These are phyloP conservation scores for Mobula birostris DNA, from an alignment of 2,113 vertebrate genomes.

Conservation along the genomic window DNA sequence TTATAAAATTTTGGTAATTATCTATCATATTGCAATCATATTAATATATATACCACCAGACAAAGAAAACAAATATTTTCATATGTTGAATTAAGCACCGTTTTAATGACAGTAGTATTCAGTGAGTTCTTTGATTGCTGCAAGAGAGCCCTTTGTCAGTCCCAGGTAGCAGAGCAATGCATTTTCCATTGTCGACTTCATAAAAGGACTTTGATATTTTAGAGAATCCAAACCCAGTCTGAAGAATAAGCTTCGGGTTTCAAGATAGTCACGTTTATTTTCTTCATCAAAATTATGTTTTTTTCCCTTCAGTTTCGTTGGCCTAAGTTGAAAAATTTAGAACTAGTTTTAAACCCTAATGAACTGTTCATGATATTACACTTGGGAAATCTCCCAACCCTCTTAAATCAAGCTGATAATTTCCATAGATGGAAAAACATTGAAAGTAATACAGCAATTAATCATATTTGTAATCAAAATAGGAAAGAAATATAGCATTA, in stretches of 20 bases:
- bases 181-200: background rate
- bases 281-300: slow-evolving; percentile 1
- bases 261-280: background rate
- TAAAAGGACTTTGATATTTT: background rate
- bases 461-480: background rate
- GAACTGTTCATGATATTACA: background rate
- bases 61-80: slow-evolving; percentile 13
- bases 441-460: background rate
- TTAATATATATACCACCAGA: background rate
- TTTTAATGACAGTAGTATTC: slow-evolving; percentile 31
- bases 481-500: background rate
- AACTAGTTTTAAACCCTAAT: slow-evolving; percentile 25
- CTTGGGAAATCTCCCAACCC: background rate
- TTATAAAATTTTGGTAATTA: background rate
- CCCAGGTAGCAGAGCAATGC: slow-evolving; percentile 17
- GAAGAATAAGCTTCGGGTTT: background rate
- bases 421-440: background rate
- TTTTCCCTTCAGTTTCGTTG: background rate
- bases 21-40: background rate
- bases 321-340: slow-evolving; percentile 29
- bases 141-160: background rate
- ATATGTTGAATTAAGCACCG: background rate
- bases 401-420: background rate
- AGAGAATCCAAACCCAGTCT: background rate
- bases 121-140: slow-evolving; percentile 30